Evolutionary conservation across 2,888 invertebrate species (phyloP).

Genomic region (Formica aserva): DNA sequence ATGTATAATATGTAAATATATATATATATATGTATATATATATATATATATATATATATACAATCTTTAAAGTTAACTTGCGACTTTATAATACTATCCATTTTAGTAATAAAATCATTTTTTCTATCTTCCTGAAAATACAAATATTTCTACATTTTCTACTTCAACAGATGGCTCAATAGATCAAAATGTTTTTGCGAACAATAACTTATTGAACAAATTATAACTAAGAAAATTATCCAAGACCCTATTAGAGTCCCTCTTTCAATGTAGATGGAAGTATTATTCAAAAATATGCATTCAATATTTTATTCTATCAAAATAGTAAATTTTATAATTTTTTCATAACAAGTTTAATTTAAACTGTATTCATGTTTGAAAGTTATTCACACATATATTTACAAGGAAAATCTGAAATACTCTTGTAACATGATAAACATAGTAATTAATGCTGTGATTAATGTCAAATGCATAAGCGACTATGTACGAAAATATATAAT

Average conservation of each 20-base stretch:
- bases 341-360: not conserved
- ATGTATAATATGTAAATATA: not conserved
- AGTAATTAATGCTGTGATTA: not conserved
- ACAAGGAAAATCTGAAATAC: not conserved
- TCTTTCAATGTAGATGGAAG: not conserved
- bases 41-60: not conserved
- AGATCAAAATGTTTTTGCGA: not conserved
- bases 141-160: not conserved
- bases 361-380: not conserved
- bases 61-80: not conserved
- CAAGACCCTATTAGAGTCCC: not conserved
- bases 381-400: slow-evolving; percentile 16
- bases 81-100: not conserved
- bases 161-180: not conserved
- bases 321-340: slow-evolving; percentile 21
- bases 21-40: not conserved
- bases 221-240: not conserved
- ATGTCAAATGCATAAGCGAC: not conserved
- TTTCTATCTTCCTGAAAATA: not conserved
- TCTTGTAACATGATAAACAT: not conserved
- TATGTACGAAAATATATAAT: slow-evolving; percentile 1
- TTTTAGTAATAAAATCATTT: not conserved
- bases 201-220: not conserved
- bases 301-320: slow-evolving; percentile 28
- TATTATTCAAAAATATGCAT: not conserved